These are phyloP conservation scores for Lithophane semibrunnea DNA, from an alignment of 2,888 invertebrate genomes.

Conservation along the genomic window DNA sequence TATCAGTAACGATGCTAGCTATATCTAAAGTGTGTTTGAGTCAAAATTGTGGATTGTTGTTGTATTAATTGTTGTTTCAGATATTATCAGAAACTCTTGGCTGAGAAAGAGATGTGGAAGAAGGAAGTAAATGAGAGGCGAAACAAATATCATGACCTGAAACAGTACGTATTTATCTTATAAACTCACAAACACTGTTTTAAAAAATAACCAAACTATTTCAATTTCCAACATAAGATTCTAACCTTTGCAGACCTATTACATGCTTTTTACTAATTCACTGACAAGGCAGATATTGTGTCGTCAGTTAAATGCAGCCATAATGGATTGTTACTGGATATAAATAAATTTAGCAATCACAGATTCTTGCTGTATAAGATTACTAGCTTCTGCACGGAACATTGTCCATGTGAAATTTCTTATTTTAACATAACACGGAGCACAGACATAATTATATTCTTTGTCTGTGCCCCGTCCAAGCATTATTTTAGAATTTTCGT, in stretches of 20 bases:
- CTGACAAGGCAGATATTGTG: neutral
- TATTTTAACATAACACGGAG: neutral
- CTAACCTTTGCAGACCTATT: neutral
- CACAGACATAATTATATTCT: neutral
- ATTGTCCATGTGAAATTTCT: neutral
- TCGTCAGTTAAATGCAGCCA: neutral
- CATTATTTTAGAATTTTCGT: no score
- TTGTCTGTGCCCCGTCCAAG: no score
- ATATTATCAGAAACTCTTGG: slow-evolving; percentile 80
- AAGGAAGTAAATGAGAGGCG: slow-evolving; percentile 81
- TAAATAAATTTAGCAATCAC: no score
- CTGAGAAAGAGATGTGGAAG: slow-evolving; percentile 87
- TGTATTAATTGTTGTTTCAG: slow-evolving; percentile 67
- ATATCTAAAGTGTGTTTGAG: neutral
- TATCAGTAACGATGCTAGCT: neutral
- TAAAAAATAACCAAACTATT: neutral
- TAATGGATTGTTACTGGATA: neutral
- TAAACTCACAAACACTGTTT: neutral
- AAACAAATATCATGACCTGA: slow-evolving; percentile 84
- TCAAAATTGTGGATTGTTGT: no score
- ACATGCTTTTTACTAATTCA: neutral
- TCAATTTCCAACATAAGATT: neutral
- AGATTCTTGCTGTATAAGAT: neutral
- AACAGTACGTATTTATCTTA: slow-evolving; percentile 78
- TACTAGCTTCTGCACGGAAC: neutral